A percentile compares a stretch with the other conserved stretches of the same genome.
phyloP scores from a whole-genome alignment of 2,888 invertebrate species.

The Nowickia ferox region DNA sequence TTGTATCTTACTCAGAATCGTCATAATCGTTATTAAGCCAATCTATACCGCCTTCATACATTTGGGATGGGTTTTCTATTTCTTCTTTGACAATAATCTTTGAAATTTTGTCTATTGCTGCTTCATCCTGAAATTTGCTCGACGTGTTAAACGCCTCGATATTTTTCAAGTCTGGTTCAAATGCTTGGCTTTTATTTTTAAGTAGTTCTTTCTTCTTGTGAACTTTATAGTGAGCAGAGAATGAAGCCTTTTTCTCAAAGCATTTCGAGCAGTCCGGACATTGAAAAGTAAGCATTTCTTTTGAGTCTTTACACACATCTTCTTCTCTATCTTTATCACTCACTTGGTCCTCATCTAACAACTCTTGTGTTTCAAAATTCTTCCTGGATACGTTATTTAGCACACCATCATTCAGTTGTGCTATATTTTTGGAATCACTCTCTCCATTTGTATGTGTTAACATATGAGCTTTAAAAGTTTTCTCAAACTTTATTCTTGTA shows the following conservation, averaged over 20 bases:
- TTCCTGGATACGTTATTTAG: slow-evolving; percentile 22
- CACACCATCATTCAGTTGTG: background rate
- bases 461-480: slow-evolving; percentile 49
- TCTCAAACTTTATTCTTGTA: slow-evolving; percentile 56
- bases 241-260: slow-evolving; percentile 82
- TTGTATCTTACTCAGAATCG: slow-evolving; percentile 54
- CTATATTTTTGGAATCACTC: background rate
- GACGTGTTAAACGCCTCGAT: background rate
- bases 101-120: background rate
- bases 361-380: background rate
- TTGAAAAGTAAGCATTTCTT: slow-evolving; percentile 44
- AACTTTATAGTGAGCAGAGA: slow-evolving; percentile 84
- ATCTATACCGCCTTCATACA: slow-evolving; percentile 36
- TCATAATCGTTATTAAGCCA: slow-evolving; percentile 59
- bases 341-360: background rate
- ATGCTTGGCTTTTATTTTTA: slow-evolving; percentile 23
- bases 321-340: background rate
- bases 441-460: slow-evolving; percentile 25
- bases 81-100: slow-evolving; percentile 57
- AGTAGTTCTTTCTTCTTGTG: slow-evolving; percentile 45
- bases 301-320: background rate
- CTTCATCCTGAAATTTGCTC: background rate
- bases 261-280: slow-evolving; percentile 84
- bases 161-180: background rate
- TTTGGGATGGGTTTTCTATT: slow-evolving; percentile 53